Evolutionary conservation across 2,797 vertebrate species (phyloP), one percentile per base, ranked within the genome.

Genomic region (Gymnothorax javanicus): DNA sequence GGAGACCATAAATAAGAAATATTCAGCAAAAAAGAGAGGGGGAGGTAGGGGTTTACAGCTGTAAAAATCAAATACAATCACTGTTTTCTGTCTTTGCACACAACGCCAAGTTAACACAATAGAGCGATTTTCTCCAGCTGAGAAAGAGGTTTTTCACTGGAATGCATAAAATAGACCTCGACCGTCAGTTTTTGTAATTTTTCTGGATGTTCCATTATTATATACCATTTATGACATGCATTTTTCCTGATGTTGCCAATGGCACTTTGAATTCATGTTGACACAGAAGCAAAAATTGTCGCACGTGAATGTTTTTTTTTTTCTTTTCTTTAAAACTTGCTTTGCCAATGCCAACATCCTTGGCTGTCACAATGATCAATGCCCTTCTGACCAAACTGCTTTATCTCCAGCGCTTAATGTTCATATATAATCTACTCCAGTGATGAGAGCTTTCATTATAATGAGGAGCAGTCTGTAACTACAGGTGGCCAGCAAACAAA

Each of bases 1-100:
- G 23, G 62, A 7, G 62, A 62, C 58, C 58, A 54, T 79, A 79
- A 79, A 79, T 54, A 43, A 54, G 50, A 79, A 79, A 79, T 79
- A 79, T 79, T 8, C 33, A 43, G 33, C 33, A 43, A 43, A 43
- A 79, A 2, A 43, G 33, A 43, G 33, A 43, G 33, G 33, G 73
- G 13, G 43, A 25, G 25, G 15, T 3, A 2, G 67, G 60, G 13
- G 60, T 17, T 62, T 23, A 4, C 17, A 20, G 23, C 60, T 62
- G 23, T 62, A 62, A 62, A 62, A 62, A 62, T 62, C 13, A 17
- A 52, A 3, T 17, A 15, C 75, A 54, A 54, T 79, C 50, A 79
- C 11, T 8, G 17, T 54, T 56, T 79, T 15, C 75, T 71, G 33
- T 23, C 73, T 50, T 43, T 13, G 27, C n/a, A 73, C 23, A 25